phyloP scores from a whole-genome alignment of 2,113 vertebrate genomes.

The Gasterosteus nipponicus region DNA sequence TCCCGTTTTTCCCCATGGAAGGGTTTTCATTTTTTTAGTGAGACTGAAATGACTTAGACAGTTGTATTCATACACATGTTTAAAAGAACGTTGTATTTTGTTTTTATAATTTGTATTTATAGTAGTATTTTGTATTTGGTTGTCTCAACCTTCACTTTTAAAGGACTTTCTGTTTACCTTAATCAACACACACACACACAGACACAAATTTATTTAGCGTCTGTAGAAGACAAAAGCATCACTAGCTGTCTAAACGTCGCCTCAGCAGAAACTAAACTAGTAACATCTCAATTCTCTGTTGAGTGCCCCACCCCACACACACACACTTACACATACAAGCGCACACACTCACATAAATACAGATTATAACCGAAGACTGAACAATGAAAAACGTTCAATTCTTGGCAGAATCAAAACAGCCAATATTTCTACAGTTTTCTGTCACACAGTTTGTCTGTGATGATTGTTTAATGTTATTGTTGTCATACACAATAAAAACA shows the following conservation, averaged over 20 bases:
- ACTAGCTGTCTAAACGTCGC: slow-evolving; percentile 31
- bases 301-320: not conserved
- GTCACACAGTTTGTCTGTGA: too few relatives aligned
- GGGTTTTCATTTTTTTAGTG: too few relatives aligned
- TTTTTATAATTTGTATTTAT: not conserved
- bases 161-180: not conserved
- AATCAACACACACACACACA: slow-evolving; percentile 31
- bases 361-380: not conserved
- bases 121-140: not conserved
- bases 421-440: not conserved
- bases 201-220: slow-evolving; percentile 26
- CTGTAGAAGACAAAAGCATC: slow-evolving; percentile 14
- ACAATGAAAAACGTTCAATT: not conserved
- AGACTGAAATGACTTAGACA: not conserved
- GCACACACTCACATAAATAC: not conserved
- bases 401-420: too few relatives aligned
- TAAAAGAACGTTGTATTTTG: too few relatives aligned
- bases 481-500: too few relatives aligned
- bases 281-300: slow-evolving; percentile 39
- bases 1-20: too few relatives aligned
- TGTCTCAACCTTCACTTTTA: not conserved
- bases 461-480: too few relatives aligned
- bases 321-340: not conserved
- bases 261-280: slow-evolving; percentile 37
- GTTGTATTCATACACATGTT: not conserved